phyloP scores from a whole-genome alignment of 2,797 vertebrate genomes.

The Dermochelys coriacea region DNA sequence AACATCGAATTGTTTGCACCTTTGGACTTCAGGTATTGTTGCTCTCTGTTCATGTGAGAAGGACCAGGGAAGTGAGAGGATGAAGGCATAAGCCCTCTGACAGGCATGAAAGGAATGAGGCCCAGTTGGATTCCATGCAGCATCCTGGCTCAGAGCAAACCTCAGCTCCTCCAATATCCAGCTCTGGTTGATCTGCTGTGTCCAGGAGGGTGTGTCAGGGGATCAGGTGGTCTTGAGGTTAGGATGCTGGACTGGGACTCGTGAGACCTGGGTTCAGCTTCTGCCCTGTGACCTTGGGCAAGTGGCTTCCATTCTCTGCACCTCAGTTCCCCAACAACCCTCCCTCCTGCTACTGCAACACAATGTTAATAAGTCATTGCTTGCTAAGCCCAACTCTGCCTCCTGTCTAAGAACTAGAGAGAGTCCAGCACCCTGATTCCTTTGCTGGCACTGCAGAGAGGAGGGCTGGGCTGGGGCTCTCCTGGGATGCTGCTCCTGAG shows the following conservation, averaged over 20 bases:
- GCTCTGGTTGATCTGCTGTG: neutral
- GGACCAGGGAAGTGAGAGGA: too few relatives aligned
- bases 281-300: neutral
- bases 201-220: neutral
- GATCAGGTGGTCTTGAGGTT: neutral
- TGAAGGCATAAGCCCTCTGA: too few relatives aligned
- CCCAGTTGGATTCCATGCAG: neutral
- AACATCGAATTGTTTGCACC: too few relatives aligned
- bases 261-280: neutral
- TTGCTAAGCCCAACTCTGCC: neutral
- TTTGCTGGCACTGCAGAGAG: neutral
- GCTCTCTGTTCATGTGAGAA: too few relatives aligned
- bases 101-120: neutral
- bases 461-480: neutral
- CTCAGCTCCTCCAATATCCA: neutral
- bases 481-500: neutral
- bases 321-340: neutral
- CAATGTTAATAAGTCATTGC: neutral
- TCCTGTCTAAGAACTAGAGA: neutral
- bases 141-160: neutral
- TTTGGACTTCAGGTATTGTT: too few relatives aligned
- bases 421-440: neutral
- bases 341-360: neutral
- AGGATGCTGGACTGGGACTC: neutral
- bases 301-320: neutral